phyloP scores from a whole-genome alignment of 2,113 vertebrate genomes.

The Numida meleagris region DNA sequence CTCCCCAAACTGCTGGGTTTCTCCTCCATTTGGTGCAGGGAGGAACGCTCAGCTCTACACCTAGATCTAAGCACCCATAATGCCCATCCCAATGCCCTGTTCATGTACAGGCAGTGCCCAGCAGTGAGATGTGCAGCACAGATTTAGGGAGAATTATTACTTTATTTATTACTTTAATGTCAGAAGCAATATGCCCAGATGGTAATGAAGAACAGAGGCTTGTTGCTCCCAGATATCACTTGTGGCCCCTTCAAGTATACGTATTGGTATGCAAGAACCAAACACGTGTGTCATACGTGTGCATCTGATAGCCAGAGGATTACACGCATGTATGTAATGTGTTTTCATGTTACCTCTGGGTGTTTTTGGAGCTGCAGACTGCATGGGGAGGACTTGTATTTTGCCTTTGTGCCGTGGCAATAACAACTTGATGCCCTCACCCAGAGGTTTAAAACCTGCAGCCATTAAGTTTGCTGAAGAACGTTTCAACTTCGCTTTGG shows the following conservation, averaged over 20 bases:
- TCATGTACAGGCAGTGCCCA: neutral
- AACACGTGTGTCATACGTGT: too few species aligned
- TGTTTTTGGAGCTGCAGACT: neutral
- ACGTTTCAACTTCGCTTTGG: conserved; percentile 12
- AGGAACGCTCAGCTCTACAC: neutral
- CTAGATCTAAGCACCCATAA: neutral
- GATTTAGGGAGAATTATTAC: neutral
- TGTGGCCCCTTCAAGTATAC: neutral
- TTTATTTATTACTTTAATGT: neutral
- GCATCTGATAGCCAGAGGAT: neutral
- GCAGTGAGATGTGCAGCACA: neutral
- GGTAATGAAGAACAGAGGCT: neutral
- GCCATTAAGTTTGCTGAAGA: neutral
- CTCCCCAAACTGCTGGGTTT: neutral
- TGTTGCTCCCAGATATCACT: neutral
- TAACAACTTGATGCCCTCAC: conserved; percentile 15
- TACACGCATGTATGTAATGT: neutral
- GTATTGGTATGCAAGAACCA: neutral
- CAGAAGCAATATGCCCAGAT: neutral
- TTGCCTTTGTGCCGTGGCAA: neutral
- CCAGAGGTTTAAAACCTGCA: conserved; percentile 4
- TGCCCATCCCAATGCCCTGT: fast-evolving
- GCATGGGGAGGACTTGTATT: neutral
- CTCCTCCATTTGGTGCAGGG: neutral
- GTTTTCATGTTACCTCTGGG: neutral